These are phyloP conservation scores for Ellobius talpinus DNA, from an alignment of 2,113 vertebrate genomes.

Conservation along the genomic window DNA sequence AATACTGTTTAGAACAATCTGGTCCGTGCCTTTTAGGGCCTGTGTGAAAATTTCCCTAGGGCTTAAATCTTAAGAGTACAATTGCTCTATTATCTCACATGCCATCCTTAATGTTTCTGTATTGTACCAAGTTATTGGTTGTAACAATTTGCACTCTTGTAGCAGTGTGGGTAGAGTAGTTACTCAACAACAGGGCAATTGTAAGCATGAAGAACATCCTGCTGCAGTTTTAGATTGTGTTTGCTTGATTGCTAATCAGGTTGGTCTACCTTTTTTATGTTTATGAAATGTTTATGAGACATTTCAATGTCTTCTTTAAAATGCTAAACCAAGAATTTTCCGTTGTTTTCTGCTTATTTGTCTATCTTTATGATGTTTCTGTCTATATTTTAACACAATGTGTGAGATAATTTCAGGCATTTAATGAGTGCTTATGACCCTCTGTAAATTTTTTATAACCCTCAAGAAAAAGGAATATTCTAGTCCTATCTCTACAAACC, in stretches of 20 bases:
- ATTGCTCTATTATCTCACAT: neutral
- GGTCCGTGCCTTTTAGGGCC: neutral
- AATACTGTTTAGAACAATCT: neutral
- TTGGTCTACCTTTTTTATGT: neutral
- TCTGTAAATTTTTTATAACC: neutral
- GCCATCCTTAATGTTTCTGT: neutral
- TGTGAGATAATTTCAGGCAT: neutral
- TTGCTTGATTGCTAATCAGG: neutral
- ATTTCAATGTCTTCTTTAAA: neutral
- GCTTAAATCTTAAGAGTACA: neutral
- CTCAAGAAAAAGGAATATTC: neutral
- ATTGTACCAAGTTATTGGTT: neutral
- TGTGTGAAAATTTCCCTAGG: neutral
- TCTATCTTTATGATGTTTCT: neutral
- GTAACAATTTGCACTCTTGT: neutral
- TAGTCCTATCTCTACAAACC: neutral
- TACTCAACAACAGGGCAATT: neutral
- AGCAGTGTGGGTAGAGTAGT: neutral
- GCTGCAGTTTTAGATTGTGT: neutral
- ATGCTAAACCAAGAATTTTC: neutral
- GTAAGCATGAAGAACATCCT: neutral
- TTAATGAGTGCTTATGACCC: neutral
- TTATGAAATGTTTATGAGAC: neutral
- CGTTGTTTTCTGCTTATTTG: neutral
- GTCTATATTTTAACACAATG: neutral